Base-by-base conservation (phyloP, 2,797 vertebrate genomes). In the Premnoplex brunnescens region DNA sequence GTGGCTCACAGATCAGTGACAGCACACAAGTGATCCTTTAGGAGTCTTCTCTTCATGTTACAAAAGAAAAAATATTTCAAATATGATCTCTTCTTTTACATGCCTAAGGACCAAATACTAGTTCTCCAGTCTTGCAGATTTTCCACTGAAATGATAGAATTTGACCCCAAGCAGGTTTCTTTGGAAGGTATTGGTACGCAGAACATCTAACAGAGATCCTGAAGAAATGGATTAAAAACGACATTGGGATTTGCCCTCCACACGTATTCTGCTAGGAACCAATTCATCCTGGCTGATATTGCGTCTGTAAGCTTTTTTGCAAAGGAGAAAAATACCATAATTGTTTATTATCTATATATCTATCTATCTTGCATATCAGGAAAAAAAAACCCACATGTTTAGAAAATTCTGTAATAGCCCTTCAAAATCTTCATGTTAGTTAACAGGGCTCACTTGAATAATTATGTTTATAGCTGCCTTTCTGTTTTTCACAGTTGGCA, bases 381-480 rank as follows among this genome's bases (percentile, higher is more conserved):
- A 22, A 41, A 54, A 72, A 66, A 56, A 51, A 12, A 7, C 41
- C 7, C 16, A 64, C 8, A 12, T 52, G 14, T 56, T 86, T 67
- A n/a, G 74, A 88, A 87, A 77, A 59, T 68, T 67, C 44, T 67
- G 12, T 55, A 37, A 39, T 80, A 68, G 43, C 14, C 43, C 36
- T 95, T 92, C 59, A 85, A 80, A 76, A 68, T 80, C 68, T 39
- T 88, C 30, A 9, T 80, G 51, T 54, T 89, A 79, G 48, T 85
- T 95, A 79, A 89, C 34, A 85, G 75, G 54, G 32, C 19, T 48
- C 32, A 39, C 58, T 83, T 91, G 78, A 93, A 80, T 92, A 89
- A 92, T 93, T 73, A 52, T 81, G 55, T 88, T 94, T 81, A 78
- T 88, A 88, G 37, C 62, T 91, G 37, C 66, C 62, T 46, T 81